Evolutionary conservation across 2,113 vertebrate genomes (phyloP).

Genomic region (Archilochus colubris): DNA sequence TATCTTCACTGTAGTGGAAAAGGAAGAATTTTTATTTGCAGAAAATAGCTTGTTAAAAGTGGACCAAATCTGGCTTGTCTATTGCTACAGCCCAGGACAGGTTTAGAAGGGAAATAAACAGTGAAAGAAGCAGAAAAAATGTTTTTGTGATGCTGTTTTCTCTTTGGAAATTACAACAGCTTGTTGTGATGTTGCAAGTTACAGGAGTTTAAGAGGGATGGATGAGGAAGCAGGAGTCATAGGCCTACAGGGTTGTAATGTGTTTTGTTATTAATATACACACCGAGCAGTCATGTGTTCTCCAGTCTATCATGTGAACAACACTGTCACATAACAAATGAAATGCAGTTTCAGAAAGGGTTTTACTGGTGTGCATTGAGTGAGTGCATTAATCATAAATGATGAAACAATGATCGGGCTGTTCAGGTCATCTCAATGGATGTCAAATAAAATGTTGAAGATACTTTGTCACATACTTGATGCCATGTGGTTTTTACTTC

Average conservation of each 20-base stretch:
- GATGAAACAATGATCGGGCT: conserved; percentile 31
- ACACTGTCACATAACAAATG: background rate
- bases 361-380: background rate
- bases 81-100: background rate
- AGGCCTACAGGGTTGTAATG: background rate
- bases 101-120: background rate
- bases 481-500: background rate
- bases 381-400: conserved; percentile 27
- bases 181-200: background rate
- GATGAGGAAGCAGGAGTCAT: background rate
- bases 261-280: background rate
- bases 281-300: background rate
- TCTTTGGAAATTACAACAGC: background rate
- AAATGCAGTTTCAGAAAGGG: background rate
- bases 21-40: background rate
- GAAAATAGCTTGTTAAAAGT: background rate
- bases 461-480: background rate
- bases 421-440: background rate
- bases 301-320: background rate
- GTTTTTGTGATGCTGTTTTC: background rate
- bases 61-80: background rate
- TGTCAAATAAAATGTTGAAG: background rate
- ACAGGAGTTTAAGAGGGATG: background rate
- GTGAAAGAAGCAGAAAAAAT: background rate
- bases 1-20: background rate